Evolutionary conservation across 2,797 vertebrate genomes (phyloP).

Genomic region (Acanthurus leucopareius): DNA sequence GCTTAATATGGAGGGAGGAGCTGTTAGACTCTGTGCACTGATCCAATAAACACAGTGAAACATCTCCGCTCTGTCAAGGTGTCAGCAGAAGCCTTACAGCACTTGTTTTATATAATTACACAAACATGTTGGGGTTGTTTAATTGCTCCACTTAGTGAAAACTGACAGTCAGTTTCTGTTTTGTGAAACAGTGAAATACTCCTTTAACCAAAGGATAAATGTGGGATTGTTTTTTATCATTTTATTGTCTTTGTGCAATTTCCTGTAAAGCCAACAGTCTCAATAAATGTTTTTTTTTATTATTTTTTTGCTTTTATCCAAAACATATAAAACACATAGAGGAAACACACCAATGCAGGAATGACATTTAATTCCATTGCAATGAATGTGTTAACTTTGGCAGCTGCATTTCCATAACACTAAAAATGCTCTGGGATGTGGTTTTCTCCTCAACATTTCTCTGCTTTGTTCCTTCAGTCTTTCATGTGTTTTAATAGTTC

Average conservation of each 20-base stretch:
- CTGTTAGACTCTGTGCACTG: no score
- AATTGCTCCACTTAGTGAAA: background rate
- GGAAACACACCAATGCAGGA: background rate
- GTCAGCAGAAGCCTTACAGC: slow-evolving; percentile 1
- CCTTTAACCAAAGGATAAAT: slow-evolving; percentile 7
- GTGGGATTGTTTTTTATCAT: background rate
- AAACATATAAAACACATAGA: slow-evolving; percentile 9
- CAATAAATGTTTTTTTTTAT: background rate
- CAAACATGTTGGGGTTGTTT: background rate
- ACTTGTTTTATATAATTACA: slow-evolving; percentile 2
- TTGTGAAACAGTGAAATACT: slow-evolving; percentile 1
- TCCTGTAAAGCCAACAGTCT: background rate
- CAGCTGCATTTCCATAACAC: background rate
- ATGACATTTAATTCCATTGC: background rate
- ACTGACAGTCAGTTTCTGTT: background rate
- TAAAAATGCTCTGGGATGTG: slow-evolving; percentile 1
- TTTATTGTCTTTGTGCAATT: slow-evolving; percentile 2
- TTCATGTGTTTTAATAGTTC: slow-evolving; percentile 26
- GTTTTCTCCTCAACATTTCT: slow-evolving; percentile 15
- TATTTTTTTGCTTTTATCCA: background rate
- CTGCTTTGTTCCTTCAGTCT: slow-evolving; percentile 18
- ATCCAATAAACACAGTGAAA: background rate
- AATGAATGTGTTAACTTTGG: background rate
- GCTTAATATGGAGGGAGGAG: background rate
- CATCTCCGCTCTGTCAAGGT: slow-evolving; percentile 14